phyloP scores from a whole-genome alignment of 2,888 invertebrate species.

The Tanytarsus gracilentus region DNA sequence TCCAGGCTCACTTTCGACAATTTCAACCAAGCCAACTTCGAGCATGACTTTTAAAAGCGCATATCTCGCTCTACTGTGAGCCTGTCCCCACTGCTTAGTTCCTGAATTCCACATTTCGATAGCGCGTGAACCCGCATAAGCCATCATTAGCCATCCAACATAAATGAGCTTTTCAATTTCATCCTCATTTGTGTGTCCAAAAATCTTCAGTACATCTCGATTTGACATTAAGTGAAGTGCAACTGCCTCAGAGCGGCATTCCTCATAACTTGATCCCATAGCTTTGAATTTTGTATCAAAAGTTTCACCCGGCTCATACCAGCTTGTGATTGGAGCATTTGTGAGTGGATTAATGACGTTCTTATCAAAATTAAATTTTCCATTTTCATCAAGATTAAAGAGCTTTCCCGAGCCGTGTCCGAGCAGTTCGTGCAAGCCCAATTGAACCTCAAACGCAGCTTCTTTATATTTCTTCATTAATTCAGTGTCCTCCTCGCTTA shows the following conservation, averaged over 20 bases:
- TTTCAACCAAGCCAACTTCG: conserved; percentile 64
- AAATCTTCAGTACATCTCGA: conserved; percentile 65
- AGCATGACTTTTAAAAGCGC: conserved; percentile 79
- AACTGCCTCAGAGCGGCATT: conserved; percentile 96
- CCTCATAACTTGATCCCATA: conserved; percentile 85
- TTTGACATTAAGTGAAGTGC: conserved; percentile 78
- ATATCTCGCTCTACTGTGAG: conserved; percentile 81
- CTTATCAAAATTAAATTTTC: conserved; percentile 72
- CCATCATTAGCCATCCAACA: conserved; percentile 83
- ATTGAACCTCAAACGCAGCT: conserved; percentile 80
- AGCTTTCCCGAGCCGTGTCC: conserved; percentile 96
- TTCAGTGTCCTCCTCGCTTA: conserved; percentile 64
- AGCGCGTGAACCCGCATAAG: conserved; percentile 78
- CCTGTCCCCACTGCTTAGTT: conserved; percentile 78
- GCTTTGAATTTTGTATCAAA: conserved; percentile 86
- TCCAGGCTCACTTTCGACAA: conserved; percentile 67
- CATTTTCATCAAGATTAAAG: conserved; percentile 62
- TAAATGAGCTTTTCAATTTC: conserved; percentile 76
- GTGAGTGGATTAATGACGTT: conserved; percentile 62
- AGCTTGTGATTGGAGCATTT: conserved; percentile 53
- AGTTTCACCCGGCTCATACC: conserved; percentile 82
- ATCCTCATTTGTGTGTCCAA: conserved; percentile 64
- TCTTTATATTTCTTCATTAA: conserved; percentile 71
- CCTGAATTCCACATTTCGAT: conserved; percentile 84
- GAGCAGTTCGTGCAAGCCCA: conserved; percentile 87